phyloP scores from a whole-genome alignment of 2,888 invertebrate species.

The Orthonevra nobilis region DNA sequence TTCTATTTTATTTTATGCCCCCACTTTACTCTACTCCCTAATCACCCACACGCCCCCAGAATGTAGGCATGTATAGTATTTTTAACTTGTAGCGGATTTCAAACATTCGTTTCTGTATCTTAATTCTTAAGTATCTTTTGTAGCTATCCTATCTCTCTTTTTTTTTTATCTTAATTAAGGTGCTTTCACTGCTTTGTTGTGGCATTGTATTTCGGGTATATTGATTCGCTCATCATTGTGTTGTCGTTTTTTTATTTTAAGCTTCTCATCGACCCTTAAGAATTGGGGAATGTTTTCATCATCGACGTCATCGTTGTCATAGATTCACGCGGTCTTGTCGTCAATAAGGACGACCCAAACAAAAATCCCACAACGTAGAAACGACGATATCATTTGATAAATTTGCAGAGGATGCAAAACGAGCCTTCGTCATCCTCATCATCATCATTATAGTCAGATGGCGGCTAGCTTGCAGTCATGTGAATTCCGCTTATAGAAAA shows the following conservation, averaged over 20 bases:
- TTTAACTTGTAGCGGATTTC: too few species aligned
- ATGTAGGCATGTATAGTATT: too few species aligned
- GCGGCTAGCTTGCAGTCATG: conserved; percentile 56
- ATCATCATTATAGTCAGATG: conserved; percentile 13
- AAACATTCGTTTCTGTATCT: too few species aligned
- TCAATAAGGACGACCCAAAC: conserved; percentile 36
- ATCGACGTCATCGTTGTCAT: conserved; percentile 42
- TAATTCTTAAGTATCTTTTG: too few species aligned
- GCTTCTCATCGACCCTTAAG: conserved; percentile 33
- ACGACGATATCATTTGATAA: conserved; percentile 37
- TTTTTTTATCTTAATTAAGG: conserved; percentile 42
- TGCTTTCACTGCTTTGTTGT: conserved; percentile 18
- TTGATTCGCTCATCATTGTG: conserved; percentile 24
- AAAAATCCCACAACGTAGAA: conserved; percentile 18
- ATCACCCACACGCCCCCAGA: too few species aligned
- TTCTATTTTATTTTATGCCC: neutral
- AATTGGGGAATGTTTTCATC: neutral
- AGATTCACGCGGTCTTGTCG: conserved; percentile 18
- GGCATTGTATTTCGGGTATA: conserved; percentile 23
- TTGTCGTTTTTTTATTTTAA: conserved; percentile 38
- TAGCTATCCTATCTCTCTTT: neutral
- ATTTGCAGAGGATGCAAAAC: conserved; percentile 9
- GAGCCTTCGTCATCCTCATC: conserved; percentile 30
- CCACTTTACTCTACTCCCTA: neutral
- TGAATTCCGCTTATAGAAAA: conserved; percentile 50